These are phyloP conservation scores for Drosophila kikkawai DNA, from an alignment of 1,140 invertebrate genomes.

Conservation along the genomic window DNA sequence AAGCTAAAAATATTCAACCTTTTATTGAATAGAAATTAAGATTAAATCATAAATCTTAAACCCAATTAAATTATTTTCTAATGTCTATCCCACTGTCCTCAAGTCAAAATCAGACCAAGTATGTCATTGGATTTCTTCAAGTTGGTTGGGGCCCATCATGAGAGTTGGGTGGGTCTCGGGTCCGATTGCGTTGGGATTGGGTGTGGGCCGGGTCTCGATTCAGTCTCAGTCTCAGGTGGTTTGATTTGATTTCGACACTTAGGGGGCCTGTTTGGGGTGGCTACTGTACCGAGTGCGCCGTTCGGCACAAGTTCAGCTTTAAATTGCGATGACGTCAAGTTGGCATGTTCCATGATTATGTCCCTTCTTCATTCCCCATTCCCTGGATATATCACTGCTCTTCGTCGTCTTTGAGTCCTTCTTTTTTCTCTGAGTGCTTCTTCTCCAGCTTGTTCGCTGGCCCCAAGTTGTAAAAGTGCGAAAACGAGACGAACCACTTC, in stretches of 20 bases:
- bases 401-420: slow-evolving; percentile 34
- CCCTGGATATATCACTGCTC: slow-evolving; percentile 13
- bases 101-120: slow-evolving; percentile 43
- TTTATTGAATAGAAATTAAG: neutral
- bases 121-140: slow-evolving; percentile 67
- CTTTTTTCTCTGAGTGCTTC: slow-evolving; percentile 5
- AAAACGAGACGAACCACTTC: slow-evolving; percentile 77
- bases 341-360: slow-evolving; percentile 76
- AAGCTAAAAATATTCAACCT: neutral
- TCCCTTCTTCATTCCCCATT: slow-evolving; percentile 29
- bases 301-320: slow-evolving; percentile 51
- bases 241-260: slow-evolving; percentile 67
- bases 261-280: slow-evolving; percentile 48
- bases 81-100: slow-evolving; percentile 37
- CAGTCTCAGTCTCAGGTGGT: slow-evolving; percentile 31
- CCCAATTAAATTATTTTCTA: neutral
- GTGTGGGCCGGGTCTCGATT: slow-evolving; percentile 24
- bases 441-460: slow-evolving; percentile 4
- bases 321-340: slow-evolving; percentile 81
- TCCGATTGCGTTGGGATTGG: slow-evolving; percentile 29
- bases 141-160: slow-evolving; percentile 10
- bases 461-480: slow-evolving; percentile 71
- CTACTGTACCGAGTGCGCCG: slow-evolving; percentile 48
- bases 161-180: slow-evolving; percentile 28
- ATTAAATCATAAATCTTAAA: too few relatives aligned